Percentiles rank a stretch among this genome's conserved stretches.
phyloP scores from a whole-genome alignment of 2,888 invertebrate species.

The Chymomyza amoena region DNA sequence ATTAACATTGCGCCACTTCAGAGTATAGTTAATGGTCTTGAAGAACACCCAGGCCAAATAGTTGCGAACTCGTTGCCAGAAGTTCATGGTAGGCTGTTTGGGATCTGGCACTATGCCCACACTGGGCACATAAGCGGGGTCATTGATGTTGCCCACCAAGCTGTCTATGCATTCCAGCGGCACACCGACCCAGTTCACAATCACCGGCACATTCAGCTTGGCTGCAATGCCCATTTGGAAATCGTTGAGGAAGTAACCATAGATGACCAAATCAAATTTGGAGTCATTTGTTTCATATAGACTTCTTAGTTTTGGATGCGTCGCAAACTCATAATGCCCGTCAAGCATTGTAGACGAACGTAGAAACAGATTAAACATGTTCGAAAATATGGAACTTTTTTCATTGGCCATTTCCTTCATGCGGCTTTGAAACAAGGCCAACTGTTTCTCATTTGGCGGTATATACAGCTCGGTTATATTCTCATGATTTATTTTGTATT shows the following conservation, averaged over 20 bases:
- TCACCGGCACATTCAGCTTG: constrained; percentile 72
- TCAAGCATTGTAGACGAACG: constrained; percentile 25
- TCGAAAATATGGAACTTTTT: not conserved
- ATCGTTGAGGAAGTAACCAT: constrained; percentile 73
- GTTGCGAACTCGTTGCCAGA: constrained; percentile 37
- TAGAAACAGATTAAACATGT: not conserved
- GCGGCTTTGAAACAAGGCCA: not conserved
- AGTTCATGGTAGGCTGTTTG: constrained; percentile 33
- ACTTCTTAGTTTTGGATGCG: constrained; percentile 53
- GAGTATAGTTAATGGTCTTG: not conserved
- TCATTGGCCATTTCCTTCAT: not conserved
- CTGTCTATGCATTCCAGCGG: constrained; percentile 48
- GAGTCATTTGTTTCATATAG: constrained; percentile 48
- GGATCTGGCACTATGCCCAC: constrained; percentile 5
- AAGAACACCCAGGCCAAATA: not conserved
- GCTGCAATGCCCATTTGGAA: constrained; percentile 73
- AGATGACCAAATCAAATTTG: constrained; percentile 70
- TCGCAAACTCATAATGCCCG: constrained; percentile 56
- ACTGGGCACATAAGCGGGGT: constrained; percentile 62
- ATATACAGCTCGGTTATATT: constrained; percentile 45
- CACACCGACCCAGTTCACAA: constrained; percentile 62
- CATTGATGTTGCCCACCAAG: constrained; percentile 64
- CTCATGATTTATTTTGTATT: constrained; percentile 54
- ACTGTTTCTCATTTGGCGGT: constrained; percentile 27
- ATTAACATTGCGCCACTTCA: not conserved